These are phyloP conservation scores for Cotesia chilonis DNA, from an alignment of 1,140 invertebrate genomes.

Conservation along the genomic window DNA sequence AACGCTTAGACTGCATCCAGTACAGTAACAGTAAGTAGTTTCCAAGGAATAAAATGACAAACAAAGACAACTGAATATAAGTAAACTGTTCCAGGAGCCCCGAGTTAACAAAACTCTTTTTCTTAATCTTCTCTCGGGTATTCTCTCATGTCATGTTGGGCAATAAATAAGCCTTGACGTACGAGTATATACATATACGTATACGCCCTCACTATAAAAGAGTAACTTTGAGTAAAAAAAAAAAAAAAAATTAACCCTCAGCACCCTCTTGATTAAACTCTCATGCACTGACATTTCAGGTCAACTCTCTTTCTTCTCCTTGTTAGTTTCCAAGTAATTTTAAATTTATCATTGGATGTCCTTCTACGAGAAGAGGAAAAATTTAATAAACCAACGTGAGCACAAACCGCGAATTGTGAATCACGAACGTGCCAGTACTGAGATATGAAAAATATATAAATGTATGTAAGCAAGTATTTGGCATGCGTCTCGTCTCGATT, in stretches of 20 bases:
- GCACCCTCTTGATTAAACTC: too few species aligned
- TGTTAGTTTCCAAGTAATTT: not conserved
- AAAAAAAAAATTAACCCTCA: not conserved
- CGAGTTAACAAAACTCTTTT: too few species aligned
- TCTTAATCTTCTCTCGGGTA: too few species aligned
- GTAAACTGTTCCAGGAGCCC: not conserved
- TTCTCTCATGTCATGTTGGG: not conserved
- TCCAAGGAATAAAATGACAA: not conserved
- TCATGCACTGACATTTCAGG: too few species aligned
- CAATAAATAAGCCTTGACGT: conserved; percentile 5
- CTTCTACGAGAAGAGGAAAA: not conserved
- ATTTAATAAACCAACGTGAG: conserved; percentile 1
- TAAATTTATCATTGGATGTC: not conserved
- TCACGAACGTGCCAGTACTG: not conserved
- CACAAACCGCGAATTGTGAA: conserved; percentile 24
- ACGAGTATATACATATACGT: not conserved
- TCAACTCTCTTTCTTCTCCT: not conserved
- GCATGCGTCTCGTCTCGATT: conserved; percentile 24
- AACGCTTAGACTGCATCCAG: not conserved
- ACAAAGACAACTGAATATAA: not conserved
- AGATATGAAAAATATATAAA: conserved; percentile 10
- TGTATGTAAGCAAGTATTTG: conserved; percentile 7
- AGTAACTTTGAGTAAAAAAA: not conserved
- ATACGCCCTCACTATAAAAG: conserved; percentile 1
- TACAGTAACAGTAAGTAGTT: not conserved